phyloP scores from a whole-genome alignment of 2,797 vertebrate species.

The Eutrigla gurnardus region DNA sequence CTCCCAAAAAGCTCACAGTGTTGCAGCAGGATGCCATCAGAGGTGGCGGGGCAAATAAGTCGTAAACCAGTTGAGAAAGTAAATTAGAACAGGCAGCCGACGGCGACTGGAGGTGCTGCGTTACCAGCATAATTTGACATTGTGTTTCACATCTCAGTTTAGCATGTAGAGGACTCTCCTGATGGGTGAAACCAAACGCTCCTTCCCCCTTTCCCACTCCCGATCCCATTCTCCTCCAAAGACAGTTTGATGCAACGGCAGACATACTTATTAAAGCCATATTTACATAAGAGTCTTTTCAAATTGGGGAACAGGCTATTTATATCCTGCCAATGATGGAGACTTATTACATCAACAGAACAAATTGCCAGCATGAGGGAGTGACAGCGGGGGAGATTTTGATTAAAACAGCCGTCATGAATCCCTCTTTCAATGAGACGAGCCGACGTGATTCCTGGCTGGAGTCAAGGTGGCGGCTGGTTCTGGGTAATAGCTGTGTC shows the following conservation, averaged over 20 bases:
- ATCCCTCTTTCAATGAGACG: conserved; percentile 17
- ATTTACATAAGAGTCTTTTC: conserved; percentile 50
- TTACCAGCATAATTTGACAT: conserved; percentile 3
- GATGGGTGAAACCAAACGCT: background rate
- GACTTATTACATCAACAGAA: conserved; percentile 33
- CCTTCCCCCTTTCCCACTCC: background rate
- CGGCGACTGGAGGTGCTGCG: conserved; percentile 2
- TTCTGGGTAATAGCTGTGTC: conserved; percentile 5
- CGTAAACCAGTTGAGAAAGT: conserved; percentile 12
- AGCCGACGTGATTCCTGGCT: conserved; percentile 14
- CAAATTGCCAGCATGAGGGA: conserved; percentile 28
- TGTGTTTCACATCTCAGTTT: conserved; percentile 8
- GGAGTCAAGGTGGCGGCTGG: background rate
- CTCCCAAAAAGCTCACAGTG: conserved; percentile 22
- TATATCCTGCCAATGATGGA: conserved; percentile 47
- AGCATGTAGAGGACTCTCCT: background rate
- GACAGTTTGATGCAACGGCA: conserved; percentile 25
- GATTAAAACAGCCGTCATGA: conserved; percentile 30
- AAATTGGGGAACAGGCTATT: conserved; percentile 48
- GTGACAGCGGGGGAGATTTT: conserved; percentile 25
- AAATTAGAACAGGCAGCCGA: conserved; percentile 29
- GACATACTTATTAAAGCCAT: conserved; percentile 45
- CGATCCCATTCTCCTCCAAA: background rate
- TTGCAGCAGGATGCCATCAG: conserved; percentile 31
- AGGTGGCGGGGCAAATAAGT: conserved; percentile 15